Evolutionary conservation across 2,888 invertebrate genomes (phyloP), one percentile per base, ranked within the genome.

Genomic region (Adelognathus sp.): DNA sequence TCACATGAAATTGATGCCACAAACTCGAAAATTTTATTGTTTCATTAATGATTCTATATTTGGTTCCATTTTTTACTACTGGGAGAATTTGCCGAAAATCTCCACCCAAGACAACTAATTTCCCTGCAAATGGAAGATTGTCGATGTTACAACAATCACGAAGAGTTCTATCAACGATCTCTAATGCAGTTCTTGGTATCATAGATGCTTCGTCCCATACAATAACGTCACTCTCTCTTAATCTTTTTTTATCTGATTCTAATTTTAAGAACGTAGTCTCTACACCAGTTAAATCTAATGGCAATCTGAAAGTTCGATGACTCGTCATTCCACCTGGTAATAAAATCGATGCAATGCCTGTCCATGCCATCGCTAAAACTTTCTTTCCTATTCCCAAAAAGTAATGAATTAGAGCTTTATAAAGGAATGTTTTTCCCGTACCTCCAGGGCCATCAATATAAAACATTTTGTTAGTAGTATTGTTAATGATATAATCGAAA

Each of bases 271-370:
- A 63, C 41, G 44, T 16, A 16, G 70, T 41, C 36, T 41, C 29
- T 24, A 14, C 3, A 14, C 39, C 29, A 16, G n/a, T 24, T 27
- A 70, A 50, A 69, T 58, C 50, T 27, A 74, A 67, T 33, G 44
- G 66, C 14, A 58, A 33, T n/a, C n/a, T n/a, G n/a, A n/a, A n/a
- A n/a, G n/a, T n/a, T n/a, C n/a, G n/a, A n/a, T n/a, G n/a, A n/a
- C 39, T 56, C 9, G 66, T 66, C 66, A 46, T 74, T 2, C 74
- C 67, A 9, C 36, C 29, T 5, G 50, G 39, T 14, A 60, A 41
- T 21, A 70, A 29, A 9, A 44, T 61, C 36, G 41, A 46, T 5
- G 52, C 63, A 27, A 70, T 76, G n/a, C 67, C 75, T 21, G 60
- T 69, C 60, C 39, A 75, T 9, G 69, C 46, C 56, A 69, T 56